These are phyloP conservation scores for Rhimphoctona megacephalus DNA, from an alignment of 2,888 invertebrate genomes.

Conservation along the genomic window DNA sequence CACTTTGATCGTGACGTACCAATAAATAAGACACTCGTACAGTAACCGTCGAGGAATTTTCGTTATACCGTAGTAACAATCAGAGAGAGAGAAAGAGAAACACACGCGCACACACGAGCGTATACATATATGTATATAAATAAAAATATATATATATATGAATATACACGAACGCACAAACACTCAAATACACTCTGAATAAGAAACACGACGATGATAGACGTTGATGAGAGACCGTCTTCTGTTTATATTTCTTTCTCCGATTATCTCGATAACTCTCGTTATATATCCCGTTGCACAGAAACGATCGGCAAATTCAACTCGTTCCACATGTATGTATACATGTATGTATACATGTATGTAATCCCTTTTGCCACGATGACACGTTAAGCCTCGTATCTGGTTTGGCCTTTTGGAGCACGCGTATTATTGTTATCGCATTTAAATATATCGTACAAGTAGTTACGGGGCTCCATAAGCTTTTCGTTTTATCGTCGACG, in stretches of 20 bases:
- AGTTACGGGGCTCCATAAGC: background rate
- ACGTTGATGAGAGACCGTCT: conserved; percentile 29
- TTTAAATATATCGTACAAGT: background rate
- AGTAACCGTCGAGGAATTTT: conserved; percentile 2
- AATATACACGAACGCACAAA: conserved; percentile 10
- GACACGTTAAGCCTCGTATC: background rate
- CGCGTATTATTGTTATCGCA: conserved; percentile 5
- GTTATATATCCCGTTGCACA: conserved; percentile 18
- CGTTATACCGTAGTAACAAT: conserved; percentile 30
- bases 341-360: conserved; percentile 9
- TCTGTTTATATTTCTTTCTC: conserved; percentile 41
- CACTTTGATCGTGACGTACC: conserved; percentile 1
- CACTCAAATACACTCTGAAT: conserved; percentile 28
- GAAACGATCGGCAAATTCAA: background rate
- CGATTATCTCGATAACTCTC: conserved; percentile 22
- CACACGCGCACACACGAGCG: conserved; percentile 23
- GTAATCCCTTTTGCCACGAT: conserved; percentile 3
- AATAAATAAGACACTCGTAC: conserved; percentile 8
- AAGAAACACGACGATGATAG: conserved; percentile 26
- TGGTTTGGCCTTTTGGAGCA: background rate
- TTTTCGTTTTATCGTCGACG: no score
- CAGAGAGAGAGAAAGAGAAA: background rate
- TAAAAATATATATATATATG: conserved; percentile 12
- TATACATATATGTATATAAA: conserved; percentile 22
- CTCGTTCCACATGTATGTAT: background rate